Base-by-base conservation (phyloP, 2,113 vertebrate genomes). In the Seriola rivoliana region DNA sequence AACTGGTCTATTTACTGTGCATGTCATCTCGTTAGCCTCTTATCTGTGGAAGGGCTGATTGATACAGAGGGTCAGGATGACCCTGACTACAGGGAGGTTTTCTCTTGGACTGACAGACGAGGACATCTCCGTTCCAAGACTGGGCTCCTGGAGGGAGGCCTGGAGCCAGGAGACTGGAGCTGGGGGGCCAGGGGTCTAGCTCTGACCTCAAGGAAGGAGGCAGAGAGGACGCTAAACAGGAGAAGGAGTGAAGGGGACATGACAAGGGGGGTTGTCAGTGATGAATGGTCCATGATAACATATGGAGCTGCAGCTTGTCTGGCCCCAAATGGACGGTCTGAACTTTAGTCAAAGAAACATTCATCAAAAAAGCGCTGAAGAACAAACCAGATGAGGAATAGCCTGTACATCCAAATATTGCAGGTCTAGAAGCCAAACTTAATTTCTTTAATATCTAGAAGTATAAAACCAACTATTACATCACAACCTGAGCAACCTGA, bases 41-140 rank as follows among this genome's bases (percentile, higher is more conserved):
- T 92, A 89, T 91, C 89, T 72, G 32, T 70, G 71, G 62, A 52
- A 16, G 63, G 52, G 66, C 65, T 76, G 85, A 78, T 58, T 32
- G 69, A 44, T 29, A 59, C 34, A 19, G 23, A 80, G 34, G 89
- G 90, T 92, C 90, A 85, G 85, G 66, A 13, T 70, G 85, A 82
- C 90, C 89, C 79, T 71, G 73, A 83, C 64, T 72, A 40, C 25
- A 67, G 78, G 71, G 67, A 69, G 75, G 55, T 0, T 25, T 73
- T 72, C 60, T 58, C n/a, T 60, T 71, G 66, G 78, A 68, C 75
- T 78, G 78, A 85, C 76, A 72, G 66, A 84, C 67, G 64, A 74
- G 71, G 79, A 75, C 65, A 58, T 62, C 69, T 82, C 81, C 1
- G 1, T 57, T 57, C 80, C 81, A 85, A 86, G 80, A 72, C 60